Conservation (phyloP, 2,113 vertebrate species). For the Brienomyrus brachyistius region DNA sequence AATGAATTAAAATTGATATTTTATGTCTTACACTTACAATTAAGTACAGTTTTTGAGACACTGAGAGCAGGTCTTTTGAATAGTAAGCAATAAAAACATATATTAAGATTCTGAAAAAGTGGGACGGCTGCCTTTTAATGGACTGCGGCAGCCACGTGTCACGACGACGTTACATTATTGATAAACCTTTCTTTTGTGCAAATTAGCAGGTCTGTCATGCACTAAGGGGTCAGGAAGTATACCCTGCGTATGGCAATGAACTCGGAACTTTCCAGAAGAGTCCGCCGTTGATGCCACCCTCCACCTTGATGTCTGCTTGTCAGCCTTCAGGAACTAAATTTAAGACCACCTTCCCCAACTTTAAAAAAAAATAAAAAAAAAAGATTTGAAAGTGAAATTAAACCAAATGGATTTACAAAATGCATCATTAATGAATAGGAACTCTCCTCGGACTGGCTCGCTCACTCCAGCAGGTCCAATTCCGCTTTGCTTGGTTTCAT, state of each 20-base stretch:
- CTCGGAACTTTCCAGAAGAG: not conserved
- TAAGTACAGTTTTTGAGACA: not conserved
- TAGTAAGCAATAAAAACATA: not conserved
- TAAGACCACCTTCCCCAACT: not conserved
- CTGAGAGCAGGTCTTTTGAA: not conserved
- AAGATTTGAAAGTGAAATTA: not conserved
- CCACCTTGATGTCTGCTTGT: not conserved
- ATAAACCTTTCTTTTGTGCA: conserved; percentile 7
- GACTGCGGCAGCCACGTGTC: not conserved
- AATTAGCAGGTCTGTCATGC: conserved; percentile 4
- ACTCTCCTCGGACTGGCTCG: conserved; percentile 47
- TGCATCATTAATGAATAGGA: conserved; percentile 58
- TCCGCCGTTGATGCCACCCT: not conserved
- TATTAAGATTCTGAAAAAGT: not conserved
- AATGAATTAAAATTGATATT: not conserved
- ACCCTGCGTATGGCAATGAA: not conserved
- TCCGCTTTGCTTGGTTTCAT: conserved; percentile 89
- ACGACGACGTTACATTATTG: conserved; percentile 7
- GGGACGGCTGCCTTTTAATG: not conserved
- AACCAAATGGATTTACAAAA: conserved; percentile 27
- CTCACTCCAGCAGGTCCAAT: conserved; percentile 67
- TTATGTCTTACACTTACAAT: not conserved
- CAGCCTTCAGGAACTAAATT: not conserved
- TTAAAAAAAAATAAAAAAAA: not conserved
- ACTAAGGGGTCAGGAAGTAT: not conserved